These are phyloP conservation scores for Melanostigma gelatinosum DNA, from an alignment of 2,113 vertebrate species.

Conservation along the genomic window DNA sequence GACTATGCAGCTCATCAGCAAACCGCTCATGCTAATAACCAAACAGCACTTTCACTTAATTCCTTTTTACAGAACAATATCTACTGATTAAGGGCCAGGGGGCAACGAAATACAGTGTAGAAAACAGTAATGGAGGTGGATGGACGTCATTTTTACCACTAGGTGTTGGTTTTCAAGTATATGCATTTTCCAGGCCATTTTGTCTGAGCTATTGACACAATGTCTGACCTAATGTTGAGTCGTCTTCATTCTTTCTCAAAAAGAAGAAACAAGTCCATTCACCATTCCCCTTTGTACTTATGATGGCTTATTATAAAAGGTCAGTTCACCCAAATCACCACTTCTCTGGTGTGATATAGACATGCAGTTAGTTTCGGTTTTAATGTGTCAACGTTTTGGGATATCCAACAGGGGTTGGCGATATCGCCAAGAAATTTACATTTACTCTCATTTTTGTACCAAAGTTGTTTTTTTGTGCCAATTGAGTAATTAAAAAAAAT, in stretches of 20 bases:
- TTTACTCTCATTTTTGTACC: neutral
- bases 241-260: neutral
- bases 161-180: neutral
- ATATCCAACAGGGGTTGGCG: neutral
- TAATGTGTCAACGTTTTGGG: neutral
- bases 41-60: neutral
- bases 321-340: neutral
- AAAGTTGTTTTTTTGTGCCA: no score
- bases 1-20: neutral
- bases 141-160: neutral
- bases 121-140: conserved; percentile 1
- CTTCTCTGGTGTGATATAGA: neutral
- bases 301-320: neutral
- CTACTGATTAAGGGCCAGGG: neutral
- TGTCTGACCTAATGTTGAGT: neutral
- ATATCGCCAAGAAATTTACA: neutral
- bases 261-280: neutral
- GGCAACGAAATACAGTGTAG: neutral
- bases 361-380: neutral
- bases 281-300: neutral
- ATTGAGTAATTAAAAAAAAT: no score
- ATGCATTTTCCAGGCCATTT: neutral
- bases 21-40: neutral
- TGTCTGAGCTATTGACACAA: neutral
- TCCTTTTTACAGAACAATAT: conserved; percentile 16